Percentiles rank a stretch among this genome's conserved stretches.
Conservation (phyloP, 2,888 invertebrate species). For the Drosophila percnosoma region DNA sequence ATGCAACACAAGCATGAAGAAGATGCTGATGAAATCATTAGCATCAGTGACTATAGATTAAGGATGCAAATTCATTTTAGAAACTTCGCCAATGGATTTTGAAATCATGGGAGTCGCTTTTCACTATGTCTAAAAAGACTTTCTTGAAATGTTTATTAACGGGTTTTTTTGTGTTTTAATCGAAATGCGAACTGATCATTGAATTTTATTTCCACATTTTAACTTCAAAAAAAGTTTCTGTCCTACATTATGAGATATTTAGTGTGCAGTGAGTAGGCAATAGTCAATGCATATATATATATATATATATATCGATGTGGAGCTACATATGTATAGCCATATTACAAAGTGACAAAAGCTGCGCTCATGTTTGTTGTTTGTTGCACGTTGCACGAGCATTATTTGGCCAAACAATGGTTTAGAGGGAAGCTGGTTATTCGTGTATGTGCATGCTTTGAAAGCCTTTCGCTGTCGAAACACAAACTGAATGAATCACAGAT, state of each 20-base stretch:
- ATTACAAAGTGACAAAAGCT: not conserved
- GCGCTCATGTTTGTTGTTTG: not conserved
- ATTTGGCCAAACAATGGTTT: constrained; percentile 23
- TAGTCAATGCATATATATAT: not conserved
- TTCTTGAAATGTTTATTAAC: not conserved
- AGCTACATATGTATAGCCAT: not conserved
- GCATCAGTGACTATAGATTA: constrained; percentile 21
- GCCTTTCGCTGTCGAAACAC: constrained; percentile 17
- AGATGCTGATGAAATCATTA: constrained; percentile 18
- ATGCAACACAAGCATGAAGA: not conserved
- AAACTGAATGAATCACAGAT: constrained; percentile 27
- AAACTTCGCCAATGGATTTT: not conserved
- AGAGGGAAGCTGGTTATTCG: not conserved
- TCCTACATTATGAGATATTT: not conserved
- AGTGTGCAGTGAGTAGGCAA: not conserved
- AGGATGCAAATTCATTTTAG: not conserved
- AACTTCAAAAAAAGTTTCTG: no score
- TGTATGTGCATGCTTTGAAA: constrained; percentile 16
- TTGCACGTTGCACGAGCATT: constrained; percentile 2
- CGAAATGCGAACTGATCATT: not conserved
- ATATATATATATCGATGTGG: not conserved
- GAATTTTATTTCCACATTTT: not conserved
- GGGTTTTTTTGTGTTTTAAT: not conserved
- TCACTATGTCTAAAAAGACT: no score
- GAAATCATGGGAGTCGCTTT: no score